These are phyloP conservation scores for Pachliopta kotzebuea DNA, from an alignment of 2,888 invertebrate genomes.

Conservation along the genomic window DNA sequence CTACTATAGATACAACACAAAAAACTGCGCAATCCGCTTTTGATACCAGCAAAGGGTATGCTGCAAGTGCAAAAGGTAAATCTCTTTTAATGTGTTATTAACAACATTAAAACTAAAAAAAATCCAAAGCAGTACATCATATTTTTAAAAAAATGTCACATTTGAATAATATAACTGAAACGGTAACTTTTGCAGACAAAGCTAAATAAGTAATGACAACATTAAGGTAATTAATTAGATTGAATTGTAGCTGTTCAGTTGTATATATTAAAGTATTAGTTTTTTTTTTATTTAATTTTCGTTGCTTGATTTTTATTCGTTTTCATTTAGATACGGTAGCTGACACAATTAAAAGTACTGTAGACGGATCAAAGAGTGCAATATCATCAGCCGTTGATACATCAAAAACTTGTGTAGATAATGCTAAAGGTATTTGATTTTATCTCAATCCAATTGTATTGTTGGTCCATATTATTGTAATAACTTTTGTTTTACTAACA, in stretches of 20 bases:
- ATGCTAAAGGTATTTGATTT: conserved; percentile 57
- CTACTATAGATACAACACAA: conserved; percentile 41
- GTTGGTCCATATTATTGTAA: too few relatives aligned
- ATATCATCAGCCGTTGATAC: conserved; percentile 52
- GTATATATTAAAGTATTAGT: background rate
- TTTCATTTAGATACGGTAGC: conserved; percentile 34
- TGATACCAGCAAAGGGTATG: conserved; percentile 43
- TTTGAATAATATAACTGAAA: too few relatives aligned
- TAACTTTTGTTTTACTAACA: too few relatives aligned
- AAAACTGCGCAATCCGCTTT: conserved; percentile 50
- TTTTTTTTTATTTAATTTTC: background rate
- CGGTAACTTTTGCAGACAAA: too few relatives aligned
- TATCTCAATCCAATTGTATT: background rate
- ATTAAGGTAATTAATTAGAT: too few relatives aligned
- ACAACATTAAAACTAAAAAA: background rate
- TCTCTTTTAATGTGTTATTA: conserved; percentile 7
- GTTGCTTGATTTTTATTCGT: too few relatives aligned
- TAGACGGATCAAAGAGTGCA: conserved; percentile 53
- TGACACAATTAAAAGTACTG: conserved; percentile 38
- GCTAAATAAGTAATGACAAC: too few relatives aligned
- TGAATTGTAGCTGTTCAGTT: too few relatives aligned
- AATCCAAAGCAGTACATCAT: too few relatives aligned
- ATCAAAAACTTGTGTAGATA: conserved; percentile 53
- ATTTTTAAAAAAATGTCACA: too few relatives aligned
- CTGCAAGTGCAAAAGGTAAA: conserved; percentile 42